phyloP scores from a whole-genome alignment of 2,888 invertebrate species.

The Lamproptera curius region DNA sequence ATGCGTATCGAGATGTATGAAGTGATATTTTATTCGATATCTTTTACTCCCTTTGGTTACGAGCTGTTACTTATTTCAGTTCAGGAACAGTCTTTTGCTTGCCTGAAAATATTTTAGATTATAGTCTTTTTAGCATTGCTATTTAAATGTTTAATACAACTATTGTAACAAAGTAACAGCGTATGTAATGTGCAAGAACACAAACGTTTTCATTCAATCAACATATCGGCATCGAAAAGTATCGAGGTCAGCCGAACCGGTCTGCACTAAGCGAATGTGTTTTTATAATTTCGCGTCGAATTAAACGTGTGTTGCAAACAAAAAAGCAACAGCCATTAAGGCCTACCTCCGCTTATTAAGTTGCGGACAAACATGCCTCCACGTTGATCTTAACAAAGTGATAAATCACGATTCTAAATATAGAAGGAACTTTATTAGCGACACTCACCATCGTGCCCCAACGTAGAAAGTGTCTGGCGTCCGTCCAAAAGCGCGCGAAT shows the following conservation, averaged over 20 bases:
- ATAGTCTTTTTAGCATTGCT: no score
- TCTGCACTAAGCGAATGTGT: background rate
- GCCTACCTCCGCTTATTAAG: background rate
- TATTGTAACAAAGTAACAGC: no score
- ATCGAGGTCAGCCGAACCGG: slow-evolving; percentile 6
- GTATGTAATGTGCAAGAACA: background rate
- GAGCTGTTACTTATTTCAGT: no score
- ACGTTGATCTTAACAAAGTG: slow-evolving; percentile 3
- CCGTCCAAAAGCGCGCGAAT: slow-evolving; percentile 52
- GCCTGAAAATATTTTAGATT: no score
- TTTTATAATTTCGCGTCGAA: background rate
- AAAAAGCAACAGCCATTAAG: background rate
- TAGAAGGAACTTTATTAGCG: slow-evolving; percentile 36
- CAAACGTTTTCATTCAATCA: slow-evolving; percentile 13
- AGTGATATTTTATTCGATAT: no score
- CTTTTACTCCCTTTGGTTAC: no score
- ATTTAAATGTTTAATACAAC: no score
- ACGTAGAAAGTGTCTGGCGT: slow-evolving; percentile 55
- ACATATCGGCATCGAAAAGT: slow-evolving; percentile 4
- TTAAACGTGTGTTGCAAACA: background rate
- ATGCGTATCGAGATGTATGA: no score
- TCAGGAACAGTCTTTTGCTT: no score
- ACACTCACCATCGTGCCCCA: slow-evolving; percentile 39
- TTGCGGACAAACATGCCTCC: background rate
- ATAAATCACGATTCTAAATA: slow-evolving; percentile 9